phyloP scores from a whole-genome alignment of 2,797 vertebrate species.

The Muscicapa striata region DNA sequence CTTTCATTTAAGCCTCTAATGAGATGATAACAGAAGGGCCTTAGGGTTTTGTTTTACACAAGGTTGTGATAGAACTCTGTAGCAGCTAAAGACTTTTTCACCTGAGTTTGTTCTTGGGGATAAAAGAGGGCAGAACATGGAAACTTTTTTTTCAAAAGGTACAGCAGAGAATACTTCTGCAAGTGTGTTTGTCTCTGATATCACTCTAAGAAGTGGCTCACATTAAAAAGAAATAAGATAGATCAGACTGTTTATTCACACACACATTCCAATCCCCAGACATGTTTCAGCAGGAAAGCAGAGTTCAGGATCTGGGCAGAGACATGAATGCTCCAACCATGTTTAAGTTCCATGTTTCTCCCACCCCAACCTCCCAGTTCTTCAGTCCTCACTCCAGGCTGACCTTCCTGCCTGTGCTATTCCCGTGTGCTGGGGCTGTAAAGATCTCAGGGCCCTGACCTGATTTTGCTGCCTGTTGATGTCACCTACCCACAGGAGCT shows the following conservation, averaged over 20 bases:
- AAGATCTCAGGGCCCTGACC: background rate
- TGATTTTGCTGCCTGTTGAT: no score
- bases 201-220: background rate
- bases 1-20: background rate
- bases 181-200: fast-evolving
- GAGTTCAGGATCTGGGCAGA: background rate
- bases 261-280: background rate
- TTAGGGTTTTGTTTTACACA: background rate
- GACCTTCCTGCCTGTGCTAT: background rate
- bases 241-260: background rate
- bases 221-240: background rate
- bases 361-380: background rate
- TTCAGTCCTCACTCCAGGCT: fast-evolving
- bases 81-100: background rate
- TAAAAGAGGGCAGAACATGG: background rate
- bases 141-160: background rate
- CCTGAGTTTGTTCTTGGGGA: background rate
- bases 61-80: background rate
- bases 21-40: background rate
- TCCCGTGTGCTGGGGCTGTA: background rate
- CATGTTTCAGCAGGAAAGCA: background rate
- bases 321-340: background rate
- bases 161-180: background rate
- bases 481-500: fast-evolving
- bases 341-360: background rate